These are phyloP conservation scores for Steinernema scapterisci DNA, from an alignment of 2,888 invertebrate genomes.

Conservation along the genomic window DNA sequence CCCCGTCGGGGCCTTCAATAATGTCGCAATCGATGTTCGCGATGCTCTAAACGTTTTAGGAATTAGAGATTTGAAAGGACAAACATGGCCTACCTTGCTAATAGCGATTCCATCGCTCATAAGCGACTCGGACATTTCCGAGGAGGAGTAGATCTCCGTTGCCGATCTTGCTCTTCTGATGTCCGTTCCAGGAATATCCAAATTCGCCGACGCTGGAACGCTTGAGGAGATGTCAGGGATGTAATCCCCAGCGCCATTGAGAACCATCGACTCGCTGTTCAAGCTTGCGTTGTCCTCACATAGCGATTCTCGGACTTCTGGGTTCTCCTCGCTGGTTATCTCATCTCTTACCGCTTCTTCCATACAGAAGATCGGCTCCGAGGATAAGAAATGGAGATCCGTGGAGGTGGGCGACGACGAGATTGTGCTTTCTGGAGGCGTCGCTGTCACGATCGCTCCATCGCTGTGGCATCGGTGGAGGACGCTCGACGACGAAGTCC, in stretches of 20 bases:
- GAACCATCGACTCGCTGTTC: not conserved
- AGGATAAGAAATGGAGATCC: constrained; percentile 4
- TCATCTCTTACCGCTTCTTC: constrained; percentile 11
- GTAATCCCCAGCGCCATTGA: not conserved
- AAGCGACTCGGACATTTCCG: not conserved
- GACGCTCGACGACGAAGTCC: not conserved
- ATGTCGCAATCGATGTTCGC: constrained; percentile 4
- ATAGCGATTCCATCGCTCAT: not conserved
- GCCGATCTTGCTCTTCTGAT: not conserved
- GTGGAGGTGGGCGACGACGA: constrained; percentile 13
- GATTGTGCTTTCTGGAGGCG: not conserved
- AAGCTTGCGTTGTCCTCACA: not conserved
- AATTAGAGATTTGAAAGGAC: not conserved
- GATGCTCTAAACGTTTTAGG: not conserved
- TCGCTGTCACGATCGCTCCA: constrained; percentile 1
- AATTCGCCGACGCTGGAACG: not conserved
- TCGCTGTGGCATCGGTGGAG: constrained; percentile 15
- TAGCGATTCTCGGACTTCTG: not conserved
- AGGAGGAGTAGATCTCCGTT: not conserved
- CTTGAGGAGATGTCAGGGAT: not conserved
- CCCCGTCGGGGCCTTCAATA: no score
- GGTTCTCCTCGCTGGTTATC: not conserved
- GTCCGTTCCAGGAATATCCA: constrained; percentile 13
- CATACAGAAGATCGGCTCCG: constrained; percentile 24
- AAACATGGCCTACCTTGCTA: not conserved